Conservation (phyloP, 2,113 vertebrate genomes). For the Morone chrysops region DNA sequence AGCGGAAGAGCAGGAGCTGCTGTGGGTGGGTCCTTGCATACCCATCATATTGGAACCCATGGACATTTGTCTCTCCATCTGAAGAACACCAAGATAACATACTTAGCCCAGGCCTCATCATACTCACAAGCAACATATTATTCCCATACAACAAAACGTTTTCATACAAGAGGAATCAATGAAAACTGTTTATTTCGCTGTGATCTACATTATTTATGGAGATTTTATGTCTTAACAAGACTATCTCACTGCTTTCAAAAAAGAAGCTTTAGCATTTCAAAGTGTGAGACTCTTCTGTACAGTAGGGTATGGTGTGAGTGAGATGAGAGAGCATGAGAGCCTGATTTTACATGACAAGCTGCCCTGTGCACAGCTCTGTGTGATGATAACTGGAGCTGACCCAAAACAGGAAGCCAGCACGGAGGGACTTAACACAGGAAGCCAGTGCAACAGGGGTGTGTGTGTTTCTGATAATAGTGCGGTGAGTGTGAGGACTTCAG, state of each 20-base stretch:
- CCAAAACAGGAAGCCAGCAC: conserved; percentile 81
- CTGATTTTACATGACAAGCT: conserved; percentile 75
- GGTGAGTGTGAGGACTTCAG: conserved; percentile 26
- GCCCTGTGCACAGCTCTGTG: conserved; percentile 70
- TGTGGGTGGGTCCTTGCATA: conserved; percentile 96
- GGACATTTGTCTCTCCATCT: conserved; percentile 99
- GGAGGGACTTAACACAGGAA: conserved; percentile 83
- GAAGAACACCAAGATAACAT: conserved; percentile 60
- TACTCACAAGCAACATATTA: conserved; percentile 8
- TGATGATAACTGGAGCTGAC: conserved; percentile 80
- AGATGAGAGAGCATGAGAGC: conserved; percentile 65
- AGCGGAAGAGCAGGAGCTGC: conserved; percentile 93
- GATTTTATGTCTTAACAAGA: not conserved
- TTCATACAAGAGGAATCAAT: not conserved
- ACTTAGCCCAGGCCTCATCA: conserved; percentile 3
- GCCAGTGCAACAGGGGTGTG: conserved; percentile 65
- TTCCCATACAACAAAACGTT: not conserved
- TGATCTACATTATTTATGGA: not conserved
- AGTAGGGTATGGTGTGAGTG: conserved; percentile 5
- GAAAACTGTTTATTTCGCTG: not conserved
- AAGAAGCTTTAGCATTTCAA: conserved; percentile 4
- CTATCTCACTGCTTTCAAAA: conserved; percentile 22
- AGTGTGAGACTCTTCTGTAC: conserved; percentile 19
- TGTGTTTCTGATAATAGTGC: conserved; percentile 59
- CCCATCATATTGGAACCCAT: conserved; percentile 98